Conservation (phyloP, 2,113 vertebrate genomes). For the Lontra canadensis region DNA sequence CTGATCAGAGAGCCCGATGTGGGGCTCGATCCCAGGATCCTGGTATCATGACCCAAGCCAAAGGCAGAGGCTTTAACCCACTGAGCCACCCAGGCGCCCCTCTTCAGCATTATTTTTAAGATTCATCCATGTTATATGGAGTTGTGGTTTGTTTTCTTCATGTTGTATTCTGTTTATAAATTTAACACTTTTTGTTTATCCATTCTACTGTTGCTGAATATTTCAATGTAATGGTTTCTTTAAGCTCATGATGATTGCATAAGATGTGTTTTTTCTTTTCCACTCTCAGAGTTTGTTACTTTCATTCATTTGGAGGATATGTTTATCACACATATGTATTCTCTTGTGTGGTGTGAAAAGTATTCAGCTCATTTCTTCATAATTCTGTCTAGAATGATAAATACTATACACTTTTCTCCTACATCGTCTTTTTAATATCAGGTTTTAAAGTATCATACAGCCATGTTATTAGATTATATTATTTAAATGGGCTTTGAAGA, state of each 20-base stretch:
- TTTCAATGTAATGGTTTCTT: conserved; percentile 33
- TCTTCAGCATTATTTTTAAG: not conserved
- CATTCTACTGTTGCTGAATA: not conserved
- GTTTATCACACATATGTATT: not conserved
- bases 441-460: not conserved
- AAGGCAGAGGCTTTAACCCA: too few species aligned
- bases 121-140: not conserved
- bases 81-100: not conserved
- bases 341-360: not conserved
- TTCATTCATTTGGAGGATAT: not conserved
- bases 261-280: conserved; percentile 38
- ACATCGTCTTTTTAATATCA: not conserved
- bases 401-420: not conserved
- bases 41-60: too few species aligned
- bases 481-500: not conserved
- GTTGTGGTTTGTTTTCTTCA: not conserved
- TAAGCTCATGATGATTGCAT: not conserved
- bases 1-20: too few species aligned
- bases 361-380: not conserved
- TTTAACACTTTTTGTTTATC: not conserved
- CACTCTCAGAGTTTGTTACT: not conserved
- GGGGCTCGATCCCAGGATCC: too few species aligned
- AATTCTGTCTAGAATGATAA: not conserved
- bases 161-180: not conserved
- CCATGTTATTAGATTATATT: not conserved